These are phyloP conservation scores for Drosophila pseudoobscura DNA, from an alignment of 1,140 invertebrate species.

Conservation along the genomic window DNA sequence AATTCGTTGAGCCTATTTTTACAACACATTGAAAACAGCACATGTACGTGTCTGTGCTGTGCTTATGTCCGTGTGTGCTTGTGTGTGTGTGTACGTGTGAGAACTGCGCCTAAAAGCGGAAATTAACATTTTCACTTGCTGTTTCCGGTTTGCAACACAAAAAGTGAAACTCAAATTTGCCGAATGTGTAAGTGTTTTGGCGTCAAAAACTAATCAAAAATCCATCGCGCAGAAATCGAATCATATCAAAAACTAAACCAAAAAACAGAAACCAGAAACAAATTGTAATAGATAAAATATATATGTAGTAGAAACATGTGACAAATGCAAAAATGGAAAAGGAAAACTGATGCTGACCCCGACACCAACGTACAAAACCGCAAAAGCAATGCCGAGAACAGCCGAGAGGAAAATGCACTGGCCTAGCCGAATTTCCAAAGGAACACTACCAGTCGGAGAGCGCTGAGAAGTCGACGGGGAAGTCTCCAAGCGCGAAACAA, in stretches of 20 bases:
- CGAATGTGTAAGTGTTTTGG: conserved; percentile 1
- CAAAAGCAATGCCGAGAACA: too few species aligned
- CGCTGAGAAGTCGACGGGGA: neutral
- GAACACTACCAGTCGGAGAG: too few species aligned
- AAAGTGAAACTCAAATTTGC: neutral
- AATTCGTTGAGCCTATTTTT: conserved; percentile 59
- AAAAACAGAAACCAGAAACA: neutral
- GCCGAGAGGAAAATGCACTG: too few species aligned
- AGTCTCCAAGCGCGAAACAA: conserved; percentile 9
- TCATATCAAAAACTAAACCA: too few species aligned
- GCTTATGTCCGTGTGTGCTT: neutral
- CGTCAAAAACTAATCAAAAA: conserved; percentile 1
- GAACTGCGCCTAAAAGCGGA: conserved; percentile 63
- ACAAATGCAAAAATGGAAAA: neutral
- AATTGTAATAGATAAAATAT: neutral
- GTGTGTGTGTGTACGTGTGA: conserved; percentile 16
- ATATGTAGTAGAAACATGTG: conserved; percentile 8
- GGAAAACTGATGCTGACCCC: too few species aligned
- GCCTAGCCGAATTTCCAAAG: neutral
- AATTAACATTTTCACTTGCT: conserved; percentile 78
- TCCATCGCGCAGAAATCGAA: too few species aligned
- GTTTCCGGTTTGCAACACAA: conserved; percentile 62
- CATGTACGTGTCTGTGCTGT: neutral
- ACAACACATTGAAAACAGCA: conserved; percentile 39
- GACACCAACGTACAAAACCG: too few species aligned